Evolutionary conservation across 2,888 invertebrate genomes (phyloP).

Genomic region (Dicyrtoma fusca): DNA sequence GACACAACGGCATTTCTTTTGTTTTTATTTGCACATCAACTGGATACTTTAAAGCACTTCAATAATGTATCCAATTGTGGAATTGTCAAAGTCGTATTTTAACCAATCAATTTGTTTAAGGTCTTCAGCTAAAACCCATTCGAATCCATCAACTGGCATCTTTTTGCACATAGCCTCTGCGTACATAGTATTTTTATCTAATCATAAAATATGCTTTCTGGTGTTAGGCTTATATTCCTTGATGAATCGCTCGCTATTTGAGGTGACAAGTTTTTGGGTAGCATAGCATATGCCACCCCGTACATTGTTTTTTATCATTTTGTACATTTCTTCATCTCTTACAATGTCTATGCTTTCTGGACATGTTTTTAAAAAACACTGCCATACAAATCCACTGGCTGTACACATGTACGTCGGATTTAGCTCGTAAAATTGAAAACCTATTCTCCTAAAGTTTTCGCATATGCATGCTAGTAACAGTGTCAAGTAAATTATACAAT

Average conservation of each 20-base stretch:
- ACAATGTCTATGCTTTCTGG: too few relatives aligned
- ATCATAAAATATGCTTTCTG: neutral
- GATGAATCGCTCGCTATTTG: neutral
- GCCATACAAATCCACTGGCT: neutral
- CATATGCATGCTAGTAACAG: neutral
- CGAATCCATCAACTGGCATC: neutral
- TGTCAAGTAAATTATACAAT: neutral
- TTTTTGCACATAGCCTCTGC: neutral
- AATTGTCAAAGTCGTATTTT: neutral
- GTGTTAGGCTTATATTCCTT: neutral
- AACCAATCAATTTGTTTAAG: neutral
- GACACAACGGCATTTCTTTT: neutral
- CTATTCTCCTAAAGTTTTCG: neutral
- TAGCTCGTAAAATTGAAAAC: neutral
- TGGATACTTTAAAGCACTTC: neutral
- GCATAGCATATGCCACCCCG: neutral
- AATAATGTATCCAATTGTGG: neutral
- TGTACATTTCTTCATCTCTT: too few relatives aligned
- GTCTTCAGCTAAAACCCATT: neutral
- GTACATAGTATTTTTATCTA: constrained; percentile 3
- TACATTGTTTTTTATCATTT: too few relatives aligned
- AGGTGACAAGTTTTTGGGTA: neutral
- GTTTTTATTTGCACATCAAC: neutral
- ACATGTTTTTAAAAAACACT: neutral
- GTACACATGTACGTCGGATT: neutral